Percentiles rank a stretch among this genome's conserved stretches.
Evolutionary conservation across 37 sponge, comb jelly and placozoan genomes (phyloP).

Genomic region (Bolinopsis microptera): DNA sequence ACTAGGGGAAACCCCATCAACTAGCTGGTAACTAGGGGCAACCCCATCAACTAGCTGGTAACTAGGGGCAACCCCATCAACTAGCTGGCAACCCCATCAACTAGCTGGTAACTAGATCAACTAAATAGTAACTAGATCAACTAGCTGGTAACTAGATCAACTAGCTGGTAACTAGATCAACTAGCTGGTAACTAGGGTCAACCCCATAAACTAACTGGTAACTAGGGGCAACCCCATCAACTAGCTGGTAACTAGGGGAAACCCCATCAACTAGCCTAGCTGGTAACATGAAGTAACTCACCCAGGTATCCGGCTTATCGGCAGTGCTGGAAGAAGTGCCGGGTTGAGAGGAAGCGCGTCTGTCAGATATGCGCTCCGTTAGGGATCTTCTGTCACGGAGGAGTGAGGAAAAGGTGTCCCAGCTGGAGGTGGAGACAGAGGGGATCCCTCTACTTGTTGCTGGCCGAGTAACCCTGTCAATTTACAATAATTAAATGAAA

Average conservation of each 20-base stretch:
- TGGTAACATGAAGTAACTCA: neutral
- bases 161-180: neutral
- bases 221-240: neutral
- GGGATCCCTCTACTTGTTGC: slow-evolving; percentile 29
- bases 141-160: too few species aligned
- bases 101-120: neutral
- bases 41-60: neutral
- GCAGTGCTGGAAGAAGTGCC: neutral
- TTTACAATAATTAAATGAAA: too few species aligned
- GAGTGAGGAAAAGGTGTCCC: slow-evolving; percentile 53
- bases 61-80: neutral
- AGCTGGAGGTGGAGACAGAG: slow-evolving; percentile 3
- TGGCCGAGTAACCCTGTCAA: neutral
- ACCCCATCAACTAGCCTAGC: too few species aligned
- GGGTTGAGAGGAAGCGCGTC: neutral
- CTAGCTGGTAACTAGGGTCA: too few species aligned
- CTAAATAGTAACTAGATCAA: too few species aligned
- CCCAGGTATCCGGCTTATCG: slow-evolving; percentile 16
- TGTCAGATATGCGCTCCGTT: neutral
- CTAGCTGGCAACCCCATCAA: too few species aligned
- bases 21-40: too few species aligned
- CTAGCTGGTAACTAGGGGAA: too few species aligned
- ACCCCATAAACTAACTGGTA: neutral
- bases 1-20: neutral
- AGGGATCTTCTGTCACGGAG: slow-evolving; percentile 15